Evolutionary conservation across 2,888 invertebrate genomes (phyloP).

Genomic region (Kuschelorhynchus macadamiae): DNA sequence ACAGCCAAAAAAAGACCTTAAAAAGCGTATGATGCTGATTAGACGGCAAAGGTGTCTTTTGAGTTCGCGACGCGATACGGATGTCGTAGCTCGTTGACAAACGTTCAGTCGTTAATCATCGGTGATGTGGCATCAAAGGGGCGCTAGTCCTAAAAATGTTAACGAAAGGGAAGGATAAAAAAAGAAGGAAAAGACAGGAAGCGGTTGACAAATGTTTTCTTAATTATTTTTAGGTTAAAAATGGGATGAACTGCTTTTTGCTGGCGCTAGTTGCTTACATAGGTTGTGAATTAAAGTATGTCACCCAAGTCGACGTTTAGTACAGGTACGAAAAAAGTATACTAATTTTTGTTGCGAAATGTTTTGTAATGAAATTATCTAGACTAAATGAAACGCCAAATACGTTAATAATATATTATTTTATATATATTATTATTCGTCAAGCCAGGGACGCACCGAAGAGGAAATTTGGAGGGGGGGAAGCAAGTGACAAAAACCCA

Average conservation of each 20-base stretch:
- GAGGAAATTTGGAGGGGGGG: no score
- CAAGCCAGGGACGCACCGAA: no score
- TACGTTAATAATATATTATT: no score
- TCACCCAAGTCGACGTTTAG: no score
- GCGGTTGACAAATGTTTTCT: conserved; percentile 68
- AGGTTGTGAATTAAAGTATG: not conserved
- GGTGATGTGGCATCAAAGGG: conserved; percentile 66
- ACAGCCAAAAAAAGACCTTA: conserved; percentile 22
- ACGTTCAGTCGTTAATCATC: conserved; percentile 66
- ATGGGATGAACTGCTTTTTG: conserved; percentile 26
- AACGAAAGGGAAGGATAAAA: conserved; percentile 60
- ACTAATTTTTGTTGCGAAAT: no score
- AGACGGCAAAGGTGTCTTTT: conserved; percentile 37
- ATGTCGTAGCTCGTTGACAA: conserved; percentile 67
- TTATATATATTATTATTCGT: no score
- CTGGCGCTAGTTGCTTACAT: conserved; percentile 10
- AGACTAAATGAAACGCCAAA: no score
- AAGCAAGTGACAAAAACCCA: no score
- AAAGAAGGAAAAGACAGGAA: conserved; percentile 61
- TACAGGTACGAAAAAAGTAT: no score
- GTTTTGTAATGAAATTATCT: no score
- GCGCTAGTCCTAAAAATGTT: conserved; percentile 67
- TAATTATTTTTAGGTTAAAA: conserved; percentile 66
- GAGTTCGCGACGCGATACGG: conserved; percentile 56
- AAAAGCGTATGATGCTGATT: conserved; percentile 39